Base-by-base conservation (phyloP, 1,140 invertebrate genomes). In the Archivesica marissinica region DNA sequence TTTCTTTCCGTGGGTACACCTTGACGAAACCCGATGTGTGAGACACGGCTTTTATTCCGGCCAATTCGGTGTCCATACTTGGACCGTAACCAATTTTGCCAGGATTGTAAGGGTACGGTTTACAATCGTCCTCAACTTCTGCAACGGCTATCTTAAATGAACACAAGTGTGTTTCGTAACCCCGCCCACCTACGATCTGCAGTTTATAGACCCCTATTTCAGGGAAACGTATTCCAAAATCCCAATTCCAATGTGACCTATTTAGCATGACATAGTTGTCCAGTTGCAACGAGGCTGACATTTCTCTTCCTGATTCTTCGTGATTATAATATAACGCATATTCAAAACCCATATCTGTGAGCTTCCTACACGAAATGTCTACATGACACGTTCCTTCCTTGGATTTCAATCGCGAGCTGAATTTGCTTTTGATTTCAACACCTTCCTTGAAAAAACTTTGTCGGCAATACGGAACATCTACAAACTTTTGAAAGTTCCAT, bases 401-500 rank as follows among this genome's bases (percentile, higher is more conserved):
- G 13, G 47, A 56, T n/a, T 54, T 28, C 28, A 84, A 38, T 20
- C 72, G 39, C 13, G 66, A 70, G 17, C 20, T 72, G 15, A 74
- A 76, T 28, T 70, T 66, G 23, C 82, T 89, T n/a, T 77, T 77
- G 35, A 87, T 61, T 39, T 80, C 54, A 0, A 83, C 50, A n/a
- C 79, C 47, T 50, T 82, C 23, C 0, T 68, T 17, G 33, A 88
- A 89, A 72, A 61, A 88, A 4, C 9, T 1, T 50, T 61, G 72
- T 44, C 41, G 54, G 47, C 79, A 74, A 35, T 56, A 66, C 2
- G 87, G 81, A 33, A 85, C 66, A 15, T 81, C 76, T 23, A 56
- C 30, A 52, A 83, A 88, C 15, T 86, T 85, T n/a, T 88, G 41
- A 23, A 88, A 78, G 13, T 86, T 68, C 88, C 89, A 87, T 7